Evolutionary conservation across 23 tunicate genomes (phyloP).

Genomic region (Ascidia mentula): DNA sequence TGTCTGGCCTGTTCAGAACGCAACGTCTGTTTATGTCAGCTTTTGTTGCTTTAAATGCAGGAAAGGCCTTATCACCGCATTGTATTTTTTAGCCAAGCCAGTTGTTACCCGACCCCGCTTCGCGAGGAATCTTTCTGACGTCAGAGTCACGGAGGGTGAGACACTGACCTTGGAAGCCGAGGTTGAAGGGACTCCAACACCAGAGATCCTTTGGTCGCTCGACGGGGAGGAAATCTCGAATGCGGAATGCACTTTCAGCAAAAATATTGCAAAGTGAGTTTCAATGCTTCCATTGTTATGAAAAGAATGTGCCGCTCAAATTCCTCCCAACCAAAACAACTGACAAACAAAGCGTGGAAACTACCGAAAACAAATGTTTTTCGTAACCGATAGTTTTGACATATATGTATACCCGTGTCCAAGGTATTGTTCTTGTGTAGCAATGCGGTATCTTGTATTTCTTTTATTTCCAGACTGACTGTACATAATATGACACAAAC

Average conservation of each 20-base stretch:
- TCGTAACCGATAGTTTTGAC: no score
- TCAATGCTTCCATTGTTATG: not conserved
- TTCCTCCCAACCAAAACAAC: no score
- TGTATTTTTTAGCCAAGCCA: slow-evolving; percentile 49
- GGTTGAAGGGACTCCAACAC: slow-evolving; percentile 69
- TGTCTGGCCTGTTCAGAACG: no score
- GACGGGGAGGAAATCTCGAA: slow-evolving; percentile 84
- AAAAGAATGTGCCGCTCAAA: no score
- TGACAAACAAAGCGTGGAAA: no score
- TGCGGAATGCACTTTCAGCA: slow-evolving; percentile 56
- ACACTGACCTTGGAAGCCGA: slow-evolving; percentile 83
- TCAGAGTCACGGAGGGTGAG: slow-evolving; percentile 81
- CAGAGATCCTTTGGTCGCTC: slow-evolving; percentile 87
- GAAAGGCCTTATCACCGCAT: not conserved
- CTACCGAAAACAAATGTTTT: no score
- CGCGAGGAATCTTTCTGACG: slow-evolving; percentile 51
- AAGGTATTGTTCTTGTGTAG: no score
- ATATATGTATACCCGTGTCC: not conserved
- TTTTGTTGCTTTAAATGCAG: no score
- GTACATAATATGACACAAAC: slow-evolving; percentile 49
- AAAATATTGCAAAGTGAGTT: slow-evolving; percentile 74
- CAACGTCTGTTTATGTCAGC: no score
- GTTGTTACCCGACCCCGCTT: slow-evolving; percentile 62
- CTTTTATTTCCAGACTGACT: slow-evolving; percentile 40
- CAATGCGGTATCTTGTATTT: no score